These are phyloP conservation scores for Brachyhypopomus occidentalis DNA, from an alignment of 2,113 vertebrate genomes.

Conservation along the genomic window DNA sequence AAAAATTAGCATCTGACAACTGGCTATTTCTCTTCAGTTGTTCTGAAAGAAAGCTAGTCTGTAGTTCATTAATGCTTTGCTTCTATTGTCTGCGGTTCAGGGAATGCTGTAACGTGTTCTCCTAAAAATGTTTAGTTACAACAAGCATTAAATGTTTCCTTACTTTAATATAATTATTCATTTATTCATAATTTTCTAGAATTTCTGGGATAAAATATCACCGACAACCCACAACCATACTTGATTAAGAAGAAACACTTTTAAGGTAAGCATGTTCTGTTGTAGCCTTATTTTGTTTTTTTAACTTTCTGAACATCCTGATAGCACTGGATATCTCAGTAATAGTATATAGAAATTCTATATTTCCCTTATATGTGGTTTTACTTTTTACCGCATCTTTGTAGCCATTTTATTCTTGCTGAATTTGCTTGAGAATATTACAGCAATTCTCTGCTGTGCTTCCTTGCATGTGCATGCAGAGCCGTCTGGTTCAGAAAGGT, in stretches of 20 bases:
- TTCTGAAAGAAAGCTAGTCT: no score
- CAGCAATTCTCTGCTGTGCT: not conserved
- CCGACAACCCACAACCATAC: slow-evolving; percentile 75
- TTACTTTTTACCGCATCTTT: not conserved
- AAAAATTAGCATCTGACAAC: not conserved
- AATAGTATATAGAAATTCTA: not conserved
- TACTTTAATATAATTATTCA: not conserved
- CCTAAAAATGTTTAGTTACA: no score
- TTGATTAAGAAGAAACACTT: slow-evolving; percentile 76
- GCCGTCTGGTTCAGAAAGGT: not conserved
- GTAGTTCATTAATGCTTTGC: not conserved
- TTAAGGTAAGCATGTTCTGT: slow-evolving; percentile 65
- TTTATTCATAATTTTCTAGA: slow-evolving; percentile 63
- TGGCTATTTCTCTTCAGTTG: not conserved
- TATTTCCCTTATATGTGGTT: not conserved
- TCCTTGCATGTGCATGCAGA: slow-evolving; percentile 14
- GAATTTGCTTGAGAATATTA: not conserved
- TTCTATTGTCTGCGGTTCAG: not conserved
- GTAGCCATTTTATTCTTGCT: not conserved
- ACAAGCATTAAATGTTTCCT: no score
- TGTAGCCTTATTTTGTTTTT: not conserved
- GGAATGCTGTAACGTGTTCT: no score
- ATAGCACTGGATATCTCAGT: no score
- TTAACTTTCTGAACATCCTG: not conserved
- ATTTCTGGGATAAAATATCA: slow-evolving; percentile 75